Percentiles rank a stretch among this genome's conserved stretches.
Evolutionary conservation across 2,888 invertebrate species (phyloP).

Genomic region (Physocephala rufipes): DNA sequence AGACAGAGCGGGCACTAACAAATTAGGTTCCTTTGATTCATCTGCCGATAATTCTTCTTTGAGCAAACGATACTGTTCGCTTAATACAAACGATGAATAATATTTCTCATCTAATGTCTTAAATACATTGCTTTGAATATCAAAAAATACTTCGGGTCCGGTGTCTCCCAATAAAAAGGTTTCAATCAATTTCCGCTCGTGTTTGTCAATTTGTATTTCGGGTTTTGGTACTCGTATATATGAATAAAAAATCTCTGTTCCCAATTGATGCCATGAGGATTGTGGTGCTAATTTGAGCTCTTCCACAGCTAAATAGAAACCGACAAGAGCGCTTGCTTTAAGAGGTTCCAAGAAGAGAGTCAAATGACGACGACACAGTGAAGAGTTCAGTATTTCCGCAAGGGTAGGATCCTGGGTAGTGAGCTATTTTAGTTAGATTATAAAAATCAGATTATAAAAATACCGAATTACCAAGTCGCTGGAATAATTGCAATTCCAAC

Average conservation of each 20-base stretch:
- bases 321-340: conserved; percentile 84
- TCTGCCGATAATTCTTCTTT: conserved; percentile 63
- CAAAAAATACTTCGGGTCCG: conserved; percentile 87
- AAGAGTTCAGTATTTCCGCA: conserved; percentile 78
- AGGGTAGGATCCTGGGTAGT: conserved; percentile 74
- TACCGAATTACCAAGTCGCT: conserved; percentile 56
- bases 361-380: conserved; percentile 82
- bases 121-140: conserved; percentile 83
- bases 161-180: conserved; percentile 86
- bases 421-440: not conserved
- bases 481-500: conserved; percentile 80
- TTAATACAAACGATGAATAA: conserved; percentile 87
- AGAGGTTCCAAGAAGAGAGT: conserved; percentile 83
- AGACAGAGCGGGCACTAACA: conserved; percentile 55
- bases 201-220: conserved; percentile 83
- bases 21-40: conserved; percentile 64
- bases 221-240: conserved; percentile 84
- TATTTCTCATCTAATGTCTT: conserved; percentile 86
- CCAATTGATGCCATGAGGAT: conserved; percentile 84
- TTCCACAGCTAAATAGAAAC: conserved; percentile 88
- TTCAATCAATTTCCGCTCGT: conserved; percentile 84
- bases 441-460: no score
- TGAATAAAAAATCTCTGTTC: conserved; percentile 91
- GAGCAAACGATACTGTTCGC: conserved; percentile 80
- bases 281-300: conserved; percentile 81